phyloP scores from a whole-genome alignment of 64 coral and sea anemone species.

The Exaiptasia diaphana region DNA sequence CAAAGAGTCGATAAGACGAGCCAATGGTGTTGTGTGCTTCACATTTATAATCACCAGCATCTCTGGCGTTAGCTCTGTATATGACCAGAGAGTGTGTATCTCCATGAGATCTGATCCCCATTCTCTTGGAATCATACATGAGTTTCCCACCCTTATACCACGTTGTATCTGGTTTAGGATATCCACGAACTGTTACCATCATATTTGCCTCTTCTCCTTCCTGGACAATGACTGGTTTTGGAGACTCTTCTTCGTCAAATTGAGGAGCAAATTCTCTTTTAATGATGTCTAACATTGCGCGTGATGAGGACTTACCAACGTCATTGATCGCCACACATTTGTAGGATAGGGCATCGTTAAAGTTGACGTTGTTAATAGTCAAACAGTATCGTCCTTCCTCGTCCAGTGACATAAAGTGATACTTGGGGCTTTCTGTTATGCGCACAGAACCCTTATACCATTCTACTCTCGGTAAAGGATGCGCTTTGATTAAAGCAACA shows the following conservation, averaged over 20 bases:
- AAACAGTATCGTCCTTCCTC: slow-evolving; percentile 53
- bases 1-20: slow-evolving; percentile 42
- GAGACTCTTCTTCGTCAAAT: slow-evolving; percentile 51
- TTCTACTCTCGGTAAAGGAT: slow-evolving; percentile 54
- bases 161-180: slow-evolving; percentile 66
- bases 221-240: slow-evolving; percentile 53
- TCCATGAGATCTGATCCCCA: slow-evolving; percentile 46
- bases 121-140: slow-evolving; percentile 38
- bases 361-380: slow-evolving; percentile 19
- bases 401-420: slow-evolving; percentile 11
- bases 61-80: slow-evolving; percentile 16
- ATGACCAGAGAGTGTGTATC: slow-evolving; percentile 48
- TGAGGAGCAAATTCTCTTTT: slow-evolving; percentile 70
- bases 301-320: slow-evolving; percentile 54
- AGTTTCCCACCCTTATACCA: slow-evolving; percentile 69
- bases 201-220: slow-evolving; percentile 68
- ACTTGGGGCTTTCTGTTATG: slow-evolving; percentile 43
- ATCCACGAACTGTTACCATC: slow-evolving; percentile 60
- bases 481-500: slow-evolving; percentile 42
- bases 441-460: slow-evolving; percentile 73
- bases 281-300: slow-evolving; percentile 45
- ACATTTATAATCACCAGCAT: slow-evolving; percentile 70
- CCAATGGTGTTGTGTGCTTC: slow-evolving; percentile 64
- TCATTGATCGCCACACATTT: slow-evolving; percentile 80
- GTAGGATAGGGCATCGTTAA: slow-evolving; percentile 59